phyloP scores from a whole-genome alignment of 2,888 invertebrate genomes.

The Mythimna impura region DNA sequence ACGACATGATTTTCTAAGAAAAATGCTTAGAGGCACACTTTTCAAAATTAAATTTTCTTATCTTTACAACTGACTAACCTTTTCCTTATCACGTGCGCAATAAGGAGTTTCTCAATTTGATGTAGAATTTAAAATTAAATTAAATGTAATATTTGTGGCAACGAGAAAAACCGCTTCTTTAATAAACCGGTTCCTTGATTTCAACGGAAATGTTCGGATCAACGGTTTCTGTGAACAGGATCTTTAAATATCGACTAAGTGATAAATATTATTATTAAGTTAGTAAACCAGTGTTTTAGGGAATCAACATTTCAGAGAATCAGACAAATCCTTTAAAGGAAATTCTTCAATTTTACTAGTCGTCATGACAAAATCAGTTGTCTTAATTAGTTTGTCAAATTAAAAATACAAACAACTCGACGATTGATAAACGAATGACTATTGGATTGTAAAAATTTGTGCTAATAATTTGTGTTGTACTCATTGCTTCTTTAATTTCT shows the following conservation, averaged over 20 bases:
- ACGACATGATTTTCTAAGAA: constrained; percentile 65
- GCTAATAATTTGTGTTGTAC: no score
- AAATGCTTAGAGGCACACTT: constrained; percentile 71
- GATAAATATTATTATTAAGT: neutral
- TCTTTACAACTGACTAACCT: constrained; percentile 69
- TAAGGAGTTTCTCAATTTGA: constrained; percentile 57
- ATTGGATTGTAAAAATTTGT: neutral
- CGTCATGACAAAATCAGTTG: neutral
- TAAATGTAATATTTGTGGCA: constrained; percentile 50
- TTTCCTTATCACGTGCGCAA: constrained; percentile 63
- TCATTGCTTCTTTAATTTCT: no score
- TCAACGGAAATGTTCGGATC: neutral
- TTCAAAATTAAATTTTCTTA: constrained; percentile 76
- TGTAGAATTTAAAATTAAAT: constrained; percentile 52
- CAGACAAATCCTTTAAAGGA: no score
- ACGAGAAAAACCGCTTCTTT: neutral
- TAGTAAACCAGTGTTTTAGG: neutral
- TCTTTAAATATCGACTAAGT: neutral
- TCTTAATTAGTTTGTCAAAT: neutral
- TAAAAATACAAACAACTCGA: neutral
- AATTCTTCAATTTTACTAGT: no score
- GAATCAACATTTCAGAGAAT: neutral
- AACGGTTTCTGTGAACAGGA: neutral
- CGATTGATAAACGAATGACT: neutral
- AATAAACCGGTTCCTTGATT: constrained; percentile 13